These are phyloP conservation scores for Salvelinus fontinalis DNA, from an alignment of 2,113 vertebrate species.

Conservation along the genomic window DNA sequence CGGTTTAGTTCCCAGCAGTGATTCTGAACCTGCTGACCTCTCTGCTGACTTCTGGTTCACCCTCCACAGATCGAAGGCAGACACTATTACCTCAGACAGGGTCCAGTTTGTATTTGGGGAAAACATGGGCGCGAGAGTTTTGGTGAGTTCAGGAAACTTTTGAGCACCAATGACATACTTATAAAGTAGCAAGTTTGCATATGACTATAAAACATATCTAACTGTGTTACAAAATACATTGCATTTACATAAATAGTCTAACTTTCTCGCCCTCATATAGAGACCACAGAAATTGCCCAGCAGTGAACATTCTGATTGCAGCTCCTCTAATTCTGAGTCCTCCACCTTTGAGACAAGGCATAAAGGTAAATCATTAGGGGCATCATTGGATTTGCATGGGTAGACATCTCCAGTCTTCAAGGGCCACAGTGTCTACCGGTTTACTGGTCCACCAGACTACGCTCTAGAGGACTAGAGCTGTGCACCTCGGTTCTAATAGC, in stretches of 20 bases:
- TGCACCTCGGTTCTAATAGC: neutral
- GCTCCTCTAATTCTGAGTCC: slow-evolving; percentile 37
- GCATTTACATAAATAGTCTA: neutral
- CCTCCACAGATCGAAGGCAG: slow-evolving; percentile 26
- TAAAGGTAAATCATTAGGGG: slow-evolving; percentile 31
- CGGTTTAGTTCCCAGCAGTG: neutral
- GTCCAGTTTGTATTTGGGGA: slow-evolving; percentile 82
- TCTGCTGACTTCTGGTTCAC: neutral
- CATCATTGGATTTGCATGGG: too few species aligned
- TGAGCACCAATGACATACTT: neutral
- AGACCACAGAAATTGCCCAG: slow-evolving; percentile 35
- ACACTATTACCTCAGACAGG: slow-evolving; percentile 16
- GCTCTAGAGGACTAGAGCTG: neutral
- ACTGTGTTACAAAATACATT: neutral
- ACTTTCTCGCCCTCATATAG: slow-evolving; percentile 21
- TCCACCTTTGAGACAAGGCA: slow-evolving; percentile 23
- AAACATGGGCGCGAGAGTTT: slow-evolving; percentile 84
- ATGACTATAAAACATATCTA: neutral
- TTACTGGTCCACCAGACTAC: too few species aligned
- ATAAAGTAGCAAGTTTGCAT: neutral
- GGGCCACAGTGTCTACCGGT: too few species aligned
- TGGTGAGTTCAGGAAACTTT: slow-evolving; percentile 64
- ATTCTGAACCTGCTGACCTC: neutral
- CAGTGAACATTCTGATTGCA: slow-evolving; percentile 36
- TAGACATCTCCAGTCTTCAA: too few species aligned